phyloP scores from a whole-genome alignment of 2,797 vertebrate species.

The Mus minutoides region DNA sequence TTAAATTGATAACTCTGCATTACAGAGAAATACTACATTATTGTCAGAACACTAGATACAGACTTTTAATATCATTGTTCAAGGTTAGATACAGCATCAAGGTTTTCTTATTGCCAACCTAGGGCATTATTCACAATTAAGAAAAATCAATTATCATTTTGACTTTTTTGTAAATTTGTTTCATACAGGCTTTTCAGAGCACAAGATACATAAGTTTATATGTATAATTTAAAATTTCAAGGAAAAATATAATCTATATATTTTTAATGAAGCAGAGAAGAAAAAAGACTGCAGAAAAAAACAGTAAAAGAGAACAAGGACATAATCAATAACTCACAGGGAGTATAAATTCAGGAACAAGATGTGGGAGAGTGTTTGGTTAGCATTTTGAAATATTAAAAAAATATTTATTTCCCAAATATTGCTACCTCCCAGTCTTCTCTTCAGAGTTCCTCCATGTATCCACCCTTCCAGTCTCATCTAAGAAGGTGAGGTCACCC shows the following conservation, averaged over 20 bases:
- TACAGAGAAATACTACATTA: neutral
- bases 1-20: neutral
- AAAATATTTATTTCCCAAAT: neutral
- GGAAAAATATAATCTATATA: neutral
- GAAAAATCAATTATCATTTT: neutral
- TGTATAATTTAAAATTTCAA: conserved; percentile 32
- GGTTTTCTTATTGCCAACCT: conserved; percentile 44
- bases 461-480: neutral
- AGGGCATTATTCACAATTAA: conserved; percentile 30
- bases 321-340: neutral
- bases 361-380: neutral
- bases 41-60: neutral
- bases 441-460: neutral
- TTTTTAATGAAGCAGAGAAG: neutral
- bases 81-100: conserved; percentile 32
- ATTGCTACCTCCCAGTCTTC: neutral
- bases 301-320: neutral
- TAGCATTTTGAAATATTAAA: conserved; percentile 4
- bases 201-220: neutral
- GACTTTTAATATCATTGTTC: neutral
- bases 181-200: neutral
- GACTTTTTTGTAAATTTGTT: neutral
- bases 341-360: neutral
- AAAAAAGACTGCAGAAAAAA: neutral
- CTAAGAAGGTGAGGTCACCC: neutral